Conservation (phyloP, 2,797 vertebrate species). For the Chelon labrosus region DNA sequence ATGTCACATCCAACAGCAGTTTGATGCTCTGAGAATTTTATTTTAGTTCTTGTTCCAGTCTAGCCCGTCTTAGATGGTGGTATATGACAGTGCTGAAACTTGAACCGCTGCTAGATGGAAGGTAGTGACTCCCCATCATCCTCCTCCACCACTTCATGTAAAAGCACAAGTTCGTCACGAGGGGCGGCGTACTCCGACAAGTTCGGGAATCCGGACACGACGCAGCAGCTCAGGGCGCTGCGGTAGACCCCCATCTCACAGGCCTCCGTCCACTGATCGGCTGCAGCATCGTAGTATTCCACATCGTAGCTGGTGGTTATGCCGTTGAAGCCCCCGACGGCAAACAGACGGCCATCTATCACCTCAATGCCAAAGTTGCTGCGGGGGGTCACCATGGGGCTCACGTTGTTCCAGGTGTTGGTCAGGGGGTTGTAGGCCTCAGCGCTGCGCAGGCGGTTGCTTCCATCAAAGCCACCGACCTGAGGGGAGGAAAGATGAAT, state of each 20-base stretch:
- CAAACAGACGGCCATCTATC: constrained; percentile 70
- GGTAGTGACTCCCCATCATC: rapidly evolving
- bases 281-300: constrained; percentile 82
- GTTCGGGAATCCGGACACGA: constrained; percentile 41
- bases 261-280: constrained; percentile 78
- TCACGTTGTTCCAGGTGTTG: constrained; percentile 79
- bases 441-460: constrained; percentile 73
- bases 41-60: neutral
- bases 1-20: neutral
- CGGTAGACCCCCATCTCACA: constrained; percentile 82
- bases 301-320: constrained; percentile 35
- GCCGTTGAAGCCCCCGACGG: constrained; percentile 65
- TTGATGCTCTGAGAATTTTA: constrained; percentile 17
- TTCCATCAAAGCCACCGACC: constrained; percentile 89
- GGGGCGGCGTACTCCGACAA: neutral
- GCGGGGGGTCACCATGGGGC: constrained; percentile 86
- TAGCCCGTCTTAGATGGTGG: neutral
- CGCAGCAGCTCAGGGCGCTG: constrained; percentile 87
- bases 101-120: neutral
- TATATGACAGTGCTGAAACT: neutral
- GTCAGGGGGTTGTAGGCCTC: constrained; percentile 85
- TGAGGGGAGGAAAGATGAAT: constrained; percentile 45
- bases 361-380: constrained; percentile 92
- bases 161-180: rapidly evolving
- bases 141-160: rapidly evolving